Evolutionary conservation across 2,113 vertebrate genomes (phyloP).

Genomic region (Cololabis saira): DNA sequence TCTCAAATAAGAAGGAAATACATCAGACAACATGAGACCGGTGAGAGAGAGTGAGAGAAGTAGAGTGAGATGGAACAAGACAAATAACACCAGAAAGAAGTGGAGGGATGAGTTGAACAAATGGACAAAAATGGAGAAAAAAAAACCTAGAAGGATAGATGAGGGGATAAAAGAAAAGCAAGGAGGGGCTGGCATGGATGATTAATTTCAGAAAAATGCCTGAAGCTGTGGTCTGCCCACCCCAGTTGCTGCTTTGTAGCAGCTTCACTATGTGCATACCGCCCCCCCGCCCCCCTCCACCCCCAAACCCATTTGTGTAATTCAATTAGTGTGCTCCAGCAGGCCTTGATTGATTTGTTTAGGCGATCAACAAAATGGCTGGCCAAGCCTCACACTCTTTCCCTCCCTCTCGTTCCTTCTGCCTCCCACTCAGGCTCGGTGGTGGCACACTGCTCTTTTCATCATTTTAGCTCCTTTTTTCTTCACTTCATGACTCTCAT

Average conservation of each 20-base stretch:
- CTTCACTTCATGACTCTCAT: conserved; percentile 39
- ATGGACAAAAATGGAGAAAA: conserved; percentile 12
- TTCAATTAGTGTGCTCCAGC: conserved; percentile 81
- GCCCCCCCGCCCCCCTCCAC: conserved; percentile 4
- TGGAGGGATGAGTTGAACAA: conserved; percentile 29
- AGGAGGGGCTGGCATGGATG: conserved; percentile 60
- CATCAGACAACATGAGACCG: background rate
- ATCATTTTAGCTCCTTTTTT: conserved; percentile 45
- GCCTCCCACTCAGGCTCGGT: conserved; percentile 42
- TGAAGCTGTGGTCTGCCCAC: conserved; percentile 67
- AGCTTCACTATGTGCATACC: conserved; percentile 56
- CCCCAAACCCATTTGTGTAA: conserved; percentile 77
- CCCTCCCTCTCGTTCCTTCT: conserved; percentile 35
- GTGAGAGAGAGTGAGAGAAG: background rate
- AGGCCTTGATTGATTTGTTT: conserved; percentile 81
- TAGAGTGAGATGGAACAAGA: background rate
- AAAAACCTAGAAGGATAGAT: conserved; percentile 43
- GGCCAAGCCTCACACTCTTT: conserved; percentile 54
- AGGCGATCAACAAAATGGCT: conserved; percentile 77
- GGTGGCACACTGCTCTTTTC: conserved; percentile 48
- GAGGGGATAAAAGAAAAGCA: conserved; percentile 48
- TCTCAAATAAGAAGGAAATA: background rate
- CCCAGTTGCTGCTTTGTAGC: conserved; percentile 55
- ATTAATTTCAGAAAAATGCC: conserved; percentile 75
- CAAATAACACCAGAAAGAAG: background rate